A percentile compares a stretch with the other conserved stretches of the same genome.
Conservation (phyloP, 2,888 invertebrate genomes). For the Stenurella melanura region DNA sequence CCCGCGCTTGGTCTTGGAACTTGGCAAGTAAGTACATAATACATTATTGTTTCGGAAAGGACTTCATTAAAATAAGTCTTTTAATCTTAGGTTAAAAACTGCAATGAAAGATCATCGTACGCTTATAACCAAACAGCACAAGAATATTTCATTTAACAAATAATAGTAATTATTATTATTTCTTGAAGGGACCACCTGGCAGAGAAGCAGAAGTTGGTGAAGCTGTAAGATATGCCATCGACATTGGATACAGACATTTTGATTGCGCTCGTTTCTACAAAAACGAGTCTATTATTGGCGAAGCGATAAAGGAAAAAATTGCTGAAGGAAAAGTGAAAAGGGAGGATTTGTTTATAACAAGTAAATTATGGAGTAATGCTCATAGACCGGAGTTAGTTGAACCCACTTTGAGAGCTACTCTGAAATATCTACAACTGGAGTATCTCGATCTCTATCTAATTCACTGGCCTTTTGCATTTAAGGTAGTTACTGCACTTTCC, state of each 20-base stretch:
- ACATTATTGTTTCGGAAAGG: too few species aligned
- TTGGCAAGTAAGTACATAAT: too few species aligned
- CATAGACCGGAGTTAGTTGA: slow-evolving; percentile 81
- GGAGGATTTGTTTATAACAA: slow-evolving; percentile 81
- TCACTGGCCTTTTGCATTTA: slow-evolving; percentile 73
- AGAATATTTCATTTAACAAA: too few species aligned
- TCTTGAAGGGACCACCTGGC: slow-evolving; percentile 67
- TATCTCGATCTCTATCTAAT: slow-evolving; percentile 77
- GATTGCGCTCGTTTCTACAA: slow-evolving; percentile 83
- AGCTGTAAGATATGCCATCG: slow-evolving; percentile 82
- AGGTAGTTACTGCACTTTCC: neutral
- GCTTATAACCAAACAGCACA: neutral
- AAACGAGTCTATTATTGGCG: slow-evolving; percentile 82
- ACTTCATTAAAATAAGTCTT: too few species aligned
- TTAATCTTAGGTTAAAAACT: too few species aligned
- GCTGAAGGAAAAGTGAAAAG: slow-evolving; percentile 75
- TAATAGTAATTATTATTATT: too few species aligned
- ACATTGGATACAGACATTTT: slow-evolving; percentile 84
- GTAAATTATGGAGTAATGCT: slow-evolving; percentile 92
- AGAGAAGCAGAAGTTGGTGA: slow-evolving; percentile 74
- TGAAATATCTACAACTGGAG: slow-evolving; percentile 73
- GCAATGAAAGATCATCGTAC: too few species aligned
- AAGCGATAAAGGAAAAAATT: slow-evolving; percentile 67
- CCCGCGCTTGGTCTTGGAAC: neutral
- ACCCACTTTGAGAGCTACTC: slow-evolving; percentile 69